Conservation (phyloP, 1,140 invertebrate genomes). For the Physella acuta region DNA sequence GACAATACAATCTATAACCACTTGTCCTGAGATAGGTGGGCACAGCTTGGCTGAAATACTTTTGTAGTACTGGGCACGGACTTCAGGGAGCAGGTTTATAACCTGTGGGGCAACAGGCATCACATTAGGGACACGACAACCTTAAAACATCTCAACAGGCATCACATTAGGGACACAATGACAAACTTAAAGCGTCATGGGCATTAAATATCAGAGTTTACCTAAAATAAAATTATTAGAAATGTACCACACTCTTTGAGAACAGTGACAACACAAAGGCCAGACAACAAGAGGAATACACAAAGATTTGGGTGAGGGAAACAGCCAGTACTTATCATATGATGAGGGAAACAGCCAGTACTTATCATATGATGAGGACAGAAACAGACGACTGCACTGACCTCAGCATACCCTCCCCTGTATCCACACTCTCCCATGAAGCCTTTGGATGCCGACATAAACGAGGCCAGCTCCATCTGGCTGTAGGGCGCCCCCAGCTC, state of each 20-base stretch:
- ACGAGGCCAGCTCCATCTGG: slow-evolving; percentile 85
- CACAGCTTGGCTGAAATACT: slow-evolving; percentile 91
- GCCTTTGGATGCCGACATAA: slow-evolving; percentile 96
- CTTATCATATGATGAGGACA: too few species aligned
- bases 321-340: too few species aligned
- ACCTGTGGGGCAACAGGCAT: background rate
- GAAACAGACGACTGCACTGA: too few species aligned
- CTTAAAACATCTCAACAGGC: background rate
- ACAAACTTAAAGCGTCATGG: too few species aligned
- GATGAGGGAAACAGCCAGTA: too few species aligned
- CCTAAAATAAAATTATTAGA: too few species aligned
- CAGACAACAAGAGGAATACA: too few species aligned
- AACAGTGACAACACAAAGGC: too few species aligned
- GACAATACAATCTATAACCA: slow-evolving; percentile 71
- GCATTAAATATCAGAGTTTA: too few species aligned
- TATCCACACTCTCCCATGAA: slow-evolving; percentile 82
- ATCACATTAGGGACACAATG: background rate
- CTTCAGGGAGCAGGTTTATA: slow-evolving; percentile 53
- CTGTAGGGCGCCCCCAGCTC: slow-evolving; percentile 87
- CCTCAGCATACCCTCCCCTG: slow-evolving; percentile 89
- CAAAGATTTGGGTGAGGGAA: too few species aligned
- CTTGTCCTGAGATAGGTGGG: slow-evolving; percentile 87
- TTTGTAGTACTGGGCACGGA: slow-evolving; percentile 80
- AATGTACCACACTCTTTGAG: too few species aligned
- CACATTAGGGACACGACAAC: too few species aligned